phyloP scores from a whole-genome alignment of 2,113 vertebrate genomes.

The Pterophyllum scalare region DNA sequence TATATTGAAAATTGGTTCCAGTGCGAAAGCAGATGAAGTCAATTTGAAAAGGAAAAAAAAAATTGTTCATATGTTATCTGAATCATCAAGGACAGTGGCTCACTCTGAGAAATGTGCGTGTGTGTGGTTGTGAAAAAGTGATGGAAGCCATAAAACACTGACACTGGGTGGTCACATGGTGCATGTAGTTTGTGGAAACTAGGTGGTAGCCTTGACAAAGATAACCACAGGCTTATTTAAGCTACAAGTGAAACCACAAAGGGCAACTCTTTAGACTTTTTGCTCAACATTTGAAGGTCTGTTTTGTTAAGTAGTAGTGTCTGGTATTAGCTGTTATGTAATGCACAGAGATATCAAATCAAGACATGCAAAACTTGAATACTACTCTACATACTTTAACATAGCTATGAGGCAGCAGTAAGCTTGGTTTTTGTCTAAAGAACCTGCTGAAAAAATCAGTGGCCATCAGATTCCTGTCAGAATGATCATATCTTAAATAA shows the following conservation, averaged over 20 bases:
- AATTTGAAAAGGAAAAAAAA: background rate
- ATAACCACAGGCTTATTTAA: background rate
- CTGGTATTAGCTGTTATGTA: background rate
- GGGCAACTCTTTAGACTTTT: background rate
- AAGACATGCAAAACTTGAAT: background rate
- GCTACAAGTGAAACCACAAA: background rate
- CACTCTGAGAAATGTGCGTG: background rate
- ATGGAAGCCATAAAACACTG: background rate
- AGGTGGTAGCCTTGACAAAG: background rate
- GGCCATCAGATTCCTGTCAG: background rate
- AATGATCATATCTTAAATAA: background rate
- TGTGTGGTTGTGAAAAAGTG: background rate
- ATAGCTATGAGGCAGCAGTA: background rate
- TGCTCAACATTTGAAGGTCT: background rate
- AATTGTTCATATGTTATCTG: background rate
- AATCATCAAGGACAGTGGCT: background rate
- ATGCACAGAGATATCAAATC: background rate
- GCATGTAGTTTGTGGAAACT: background rate
- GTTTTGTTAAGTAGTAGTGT: background rate
- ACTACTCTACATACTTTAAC: background rate
- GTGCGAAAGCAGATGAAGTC: background rate
- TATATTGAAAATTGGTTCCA: background rate
- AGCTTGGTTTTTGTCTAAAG: background rate
- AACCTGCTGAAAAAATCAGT: background rate
- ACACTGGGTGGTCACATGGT: background rate